A percentile compares a stretch with the other conserved stretches of the same genome.
Evolutionary conservation across 2,888 invertebrate species (phyloP).

Genomic region (Drosophila anceps): DNA sequence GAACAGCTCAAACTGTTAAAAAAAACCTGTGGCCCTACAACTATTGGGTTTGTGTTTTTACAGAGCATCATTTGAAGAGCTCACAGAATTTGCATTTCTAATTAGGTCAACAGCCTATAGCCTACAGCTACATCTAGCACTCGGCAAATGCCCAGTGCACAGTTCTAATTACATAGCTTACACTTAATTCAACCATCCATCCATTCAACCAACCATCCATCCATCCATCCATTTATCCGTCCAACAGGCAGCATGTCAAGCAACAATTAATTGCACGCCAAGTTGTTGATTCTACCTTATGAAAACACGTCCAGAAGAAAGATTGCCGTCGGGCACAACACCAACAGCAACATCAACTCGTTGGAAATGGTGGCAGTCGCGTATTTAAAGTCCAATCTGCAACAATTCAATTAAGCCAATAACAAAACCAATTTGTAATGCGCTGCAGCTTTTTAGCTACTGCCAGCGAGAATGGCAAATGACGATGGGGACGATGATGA

Average conservation of each 20-base stretch:
- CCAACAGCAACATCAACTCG: slow-evolving; percentile 18
- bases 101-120: slow-evolving; percentile 52
- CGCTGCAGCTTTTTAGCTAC: slow-evolving; percentile 71
- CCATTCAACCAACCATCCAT: neutral
- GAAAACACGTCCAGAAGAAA: slow-evolving; percentile 42
- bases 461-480: slow-evolving; percentile 38
- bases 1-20: neutral
- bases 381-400: slow-evolving; percentile 75
- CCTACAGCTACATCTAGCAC: slow-evolving; percentile 12
- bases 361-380: slow-evolving; percentile 10
- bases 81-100: slow-evolving; percentile 58
- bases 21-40: neutral
- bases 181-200: slow-evolving; percentile 21
- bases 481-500: slow-evolving; percentile 32
- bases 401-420: slow-evolving; percentile 79
- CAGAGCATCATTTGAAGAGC: neutral
- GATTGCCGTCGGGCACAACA: slow-evolving; percentile 31
- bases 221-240: slow-evolving; percentile 2
- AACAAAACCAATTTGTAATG: slow-evolving; percentile 78
- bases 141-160: slow-evolving; percentile 22
- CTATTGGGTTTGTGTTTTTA: neutral
- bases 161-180: slow-evolving; percentile 47
- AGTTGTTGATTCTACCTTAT: slow-evolving; percentile 58
- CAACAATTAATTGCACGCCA: slow-evolving; percentile 66
- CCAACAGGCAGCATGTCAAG: slow-evolving; percentile 29